These are phyloP conservation scores for Aurelia aurita DNA, from an alignment of 30 jellyfish, hydroid and myxozoan genomes.

Conservation along the genomic window DNA sequence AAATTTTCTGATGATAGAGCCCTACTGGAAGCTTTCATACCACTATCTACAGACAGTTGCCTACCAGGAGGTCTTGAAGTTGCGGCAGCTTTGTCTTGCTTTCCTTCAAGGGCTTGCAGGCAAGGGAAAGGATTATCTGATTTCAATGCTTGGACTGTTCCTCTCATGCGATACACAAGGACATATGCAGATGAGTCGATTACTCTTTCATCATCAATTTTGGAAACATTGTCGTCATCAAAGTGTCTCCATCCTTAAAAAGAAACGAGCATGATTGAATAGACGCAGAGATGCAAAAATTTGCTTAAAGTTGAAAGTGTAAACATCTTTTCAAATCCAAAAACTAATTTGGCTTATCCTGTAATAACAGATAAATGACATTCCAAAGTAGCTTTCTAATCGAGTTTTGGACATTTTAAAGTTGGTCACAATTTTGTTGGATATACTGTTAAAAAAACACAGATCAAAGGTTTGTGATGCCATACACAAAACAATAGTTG, in stretches of 20 bases:
- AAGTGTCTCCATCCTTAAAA: conserved; percentile 88
- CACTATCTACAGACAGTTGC: conserved; percentile 50
- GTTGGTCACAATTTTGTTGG: no score
- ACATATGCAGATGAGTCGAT: conserved; percentile 85
- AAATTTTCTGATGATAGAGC: conserved; percentile 1
- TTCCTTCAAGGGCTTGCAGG: conserved; percentile 2
- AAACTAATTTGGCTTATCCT: no score
- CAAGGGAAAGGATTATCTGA: conserved; percentile 46
- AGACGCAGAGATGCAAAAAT: not conserved
- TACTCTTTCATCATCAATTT: conserved; percentile 70
- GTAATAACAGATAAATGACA: no score
- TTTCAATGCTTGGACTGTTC: conserved; percentile 61
- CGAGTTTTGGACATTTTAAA: no score
- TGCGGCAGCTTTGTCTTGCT: conserved; percentile 55
- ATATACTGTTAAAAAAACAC: no score
- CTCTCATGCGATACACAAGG: conserved; percentile 88
- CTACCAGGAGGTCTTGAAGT: conserved; percentile 22
- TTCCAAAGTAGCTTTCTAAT: no score
- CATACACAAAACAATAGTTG: no score
- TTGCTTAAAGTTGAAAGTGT: not conserved
- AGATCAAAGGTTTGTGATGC: no score
- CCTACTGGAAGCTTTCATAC: not conserved
- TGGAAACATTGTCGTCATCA: conserved; percentile 86
- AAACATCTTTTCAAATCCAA: no score
- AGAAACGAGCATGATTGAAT: not conserved